Evolutionary conservation across 2,888 invertebrate species (phyloP), one percentile per base, ranked within the genome.

Genomic region (Drosophila lutescens): DNA sequence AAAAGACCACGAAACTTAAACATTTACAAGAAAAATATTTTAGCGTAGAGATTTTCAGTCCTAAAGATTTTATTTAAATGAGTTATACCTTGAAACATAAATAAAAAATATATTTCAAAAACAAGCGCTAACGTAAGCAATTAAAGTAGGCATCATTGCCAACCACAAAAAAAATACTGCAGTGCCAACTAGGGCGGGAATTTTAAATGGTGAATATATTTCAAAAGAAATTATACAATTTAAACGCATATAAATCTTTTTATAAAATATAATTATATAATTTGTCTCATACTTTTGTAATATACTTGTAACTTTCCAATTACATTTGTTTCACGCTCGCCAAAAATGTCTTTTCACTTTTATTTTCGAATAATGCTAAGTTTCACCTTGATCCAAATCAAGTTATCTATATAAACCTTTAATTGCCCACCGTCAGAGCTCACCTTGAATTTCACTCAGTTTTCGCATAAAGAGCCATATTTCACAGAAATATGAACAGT

Each of bases 391-490:
- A 50, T 36, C 51, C 17, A 50, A 12, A 61, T 71, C 8, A 0
- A 12, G 46, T n/a, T 15, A n/a, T 34, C 32, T 7, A 12, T 10
- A 7, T 3, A 15, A 1, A 41, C 23, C 10, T n/a, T 15, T 36
- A 61, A 41, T 23, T 17, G 41, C 17, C 62, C 41, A 61, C 12
- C 55, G 62, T 61, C 70, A 72, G 13, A 55, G 34, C 63, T 82
- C 41, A 34, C 54, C 56, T 67, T 54, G 47, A 44, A 43, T 20
- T 68, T 15, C 6, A 23, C 65, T 61, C 23, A 40, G 41, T 61
- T 65, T 62, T 72, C 12, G 44, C 60, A 77, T 82, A 58, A 72
- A 40, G 41, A 63, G 58, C 26, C 36, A 80, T 75, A 67, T 58
- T 69, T 84, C 53, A 66, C 40, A 40, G 5, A 76, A 67, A 73